Evolutionary conservation across 2,888 invertebrate genomes (phyloP).

Genomic region (Nomada fucata): DNA sequence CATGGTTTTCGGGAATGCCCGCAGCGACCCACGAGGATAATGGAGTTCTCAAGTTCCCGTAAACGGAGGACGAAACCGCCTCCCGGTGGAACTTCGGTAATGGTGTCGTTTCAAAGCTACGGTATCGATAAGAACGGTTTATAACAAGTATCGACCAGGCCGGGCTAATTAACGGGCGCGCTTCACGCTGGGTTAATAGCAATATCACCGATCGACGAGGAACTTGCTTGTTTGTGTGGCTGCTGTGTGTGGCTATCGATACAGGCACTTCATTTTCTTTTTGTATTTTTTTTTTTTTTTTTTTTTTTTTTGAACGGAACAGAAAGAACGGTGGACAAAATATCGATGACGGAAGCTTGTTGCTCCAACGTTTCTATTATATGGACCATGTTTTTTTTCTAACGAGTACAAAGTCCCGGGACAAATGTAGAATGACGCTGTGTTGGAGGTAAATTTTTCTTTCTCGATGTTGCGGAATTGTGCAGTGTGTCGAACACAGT

Average conservation of each 20-base stretch:
- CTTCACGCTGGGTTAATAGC: conserved; percentile 17
- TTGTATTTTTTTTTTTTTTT: background rate
- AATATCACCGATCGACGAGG: background rate
- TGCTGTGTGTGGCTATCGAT: background rate
- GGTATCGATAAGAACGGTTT: conserved; percentile 54
- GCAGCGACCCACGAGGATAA: conserved; percentile 59
- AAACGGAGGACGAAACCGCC: conserved; percentile 70
- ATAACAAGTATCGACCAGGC: conserved; percentile 51
- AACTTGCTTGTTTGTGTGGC: background rate
- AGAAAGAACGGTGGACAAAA: background rate
- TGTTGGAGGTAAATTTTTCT: too few species aligned
- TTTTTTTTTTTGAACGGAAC: background rate
- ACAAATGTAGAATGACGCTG: too few species aligned
- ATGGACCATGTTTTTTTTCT: background rate
- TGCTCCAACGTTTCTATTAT: background rate
- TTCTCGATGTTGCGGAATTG: too few species aligned
- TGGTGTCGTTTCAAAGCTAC: conserved; percentile 59
- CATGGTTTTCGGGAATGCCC: conserved; percentile 66
- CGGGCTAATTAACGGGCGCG: conserved; percentile 47
- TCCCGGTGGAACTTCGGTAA: conserved; percentile 54
- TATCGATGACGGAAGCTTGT: background rate
- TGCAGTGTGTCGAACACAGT: too few species aligned
- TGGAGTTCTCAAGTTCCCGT: conserved; percentile 71
- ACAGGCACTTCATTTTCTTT: background rate
- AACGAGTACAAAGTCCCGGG: too few species aligned